Evolutionary conservation across 2,113 vertebrate genomes (phyloP).

Genomic region (Ovibos moschatus): DNA sequence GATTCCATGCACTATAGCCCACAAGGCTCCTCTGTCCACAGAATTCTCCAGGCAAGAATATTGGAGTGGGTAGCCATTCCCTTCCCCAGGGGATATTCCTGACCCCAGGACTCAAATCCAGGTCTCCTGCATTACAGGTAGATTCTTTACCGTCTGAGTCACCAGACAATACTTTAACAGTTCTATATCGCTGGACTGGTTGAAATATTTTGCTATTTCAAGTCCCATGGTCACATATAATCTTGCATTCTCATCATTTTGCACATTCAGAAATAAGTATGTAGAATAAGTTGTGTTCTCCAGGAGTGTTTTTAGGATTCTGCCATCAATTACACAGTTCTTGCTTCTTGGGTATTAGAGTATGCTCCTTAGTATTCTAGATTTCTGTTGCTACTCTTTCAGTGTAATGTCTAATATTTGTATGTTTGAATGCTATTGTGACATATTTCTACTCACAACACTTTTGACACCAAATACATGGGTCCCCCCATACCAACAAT

Average conservation of each 20-base stretch:
- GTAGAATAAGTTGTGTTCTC: not conserved
- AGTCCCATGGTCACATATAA: not conserved
- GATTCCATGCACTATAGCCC: not conserved
- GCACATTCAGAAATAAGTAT: not conserved
- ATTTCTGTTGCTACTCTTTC: not conserved
- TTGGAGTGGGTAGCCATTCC: not conserved
- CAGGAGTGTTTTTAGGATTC: not conserved
- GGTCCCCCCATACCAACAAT: not conserved
- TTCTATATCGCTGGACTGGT: not conserved
- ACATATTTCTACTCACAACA: not conserved
- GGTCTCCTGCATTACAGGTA: not conserved
- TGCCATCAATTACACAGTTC: not conserved
- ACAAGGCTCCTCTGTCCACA: not conserved
- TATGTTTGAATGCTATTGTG: not conserved
- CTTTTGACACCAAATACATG: not conserved
- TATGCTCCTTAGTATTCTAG: not conserved
- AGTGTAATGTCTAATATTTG: not conserved
- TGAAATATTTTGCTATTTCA: not conserved
- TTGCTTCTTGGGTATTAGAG: not conserved
- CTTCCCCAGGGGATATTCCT: not conserved
- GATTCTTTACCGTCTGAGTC: not conserved
- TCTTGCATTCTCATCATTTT: constrained; percentile 3
- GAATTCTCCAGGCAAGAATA: not conserved
- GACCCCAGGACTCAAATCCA: not conserved
- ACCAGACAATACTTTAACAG: not conserved